phyloP scores from a whole-genome alignment of 1,140 invertebrate genomes.

The Aplysia californica region DNA sequence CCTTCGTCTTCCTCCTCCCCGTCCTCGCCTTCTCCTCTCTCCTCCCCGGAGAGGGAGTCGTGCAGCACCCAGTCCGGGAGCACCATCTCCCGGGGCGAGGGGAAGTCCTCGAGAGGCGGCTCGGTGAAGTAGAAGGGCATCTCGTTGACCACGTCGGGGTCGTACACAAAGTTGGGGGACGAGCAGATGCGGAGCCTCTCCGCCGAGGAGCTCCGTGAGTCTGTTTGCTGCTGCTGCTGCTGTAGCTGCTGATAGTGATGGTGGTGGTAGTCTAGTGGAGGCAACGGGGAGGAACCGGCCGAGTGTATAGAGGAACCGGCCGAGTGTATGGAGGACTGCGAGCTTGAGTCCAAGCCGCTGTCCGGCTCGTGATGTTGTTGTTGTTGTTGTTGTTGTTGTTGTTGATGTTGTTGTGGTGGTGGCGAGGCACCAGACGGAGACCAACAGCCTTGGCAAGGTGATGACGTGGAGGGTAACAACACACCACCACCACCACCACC shows the following conservation, averaged over 20 bases:
- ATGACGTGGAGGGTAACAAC: neutral
- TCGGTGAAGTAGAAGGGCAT: slow-evolving; percentile 11
- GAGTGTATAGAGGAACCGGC: neutral
- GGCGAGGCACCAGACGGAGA: neutral
- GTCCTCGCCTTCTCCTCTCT: too few relatives aligned
- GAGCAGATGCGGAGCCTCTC: slow-evolving; percentile 1
- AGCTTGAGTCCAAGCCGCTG: neutral
- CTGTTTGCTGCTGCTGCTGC: neutral
- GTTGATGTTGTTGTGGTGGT: too few relatives aligned
- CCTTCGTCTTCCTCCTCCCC: too few relatives aligned
- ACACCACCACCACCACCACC: neutral
- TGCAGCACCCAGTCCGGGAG: too few relatives aligned
- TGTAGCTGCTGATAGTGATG: neutral
- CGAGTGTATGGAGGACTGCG: neutral
- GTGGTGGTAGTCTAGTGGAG: neutral
- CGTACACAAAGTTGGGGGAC: slow-evolving; percentile 13
- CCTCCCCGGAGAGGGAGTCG: too few relatives aligned
- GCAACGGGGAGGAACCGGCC: neutral
- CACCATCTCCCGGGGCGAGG: too few relatives aligned
- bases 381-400: neutral
- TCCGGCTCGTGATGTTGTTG: neutral
- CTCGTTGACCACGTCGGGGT: neutral
- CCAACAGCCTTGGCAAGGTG: neutral
- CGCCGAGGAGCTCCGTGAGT: neutral
- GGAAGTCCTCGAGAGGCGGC: too few relatives aligned